Percentiles rank a stretch among this genome's conserved stretches.
Conservation (phyloP, 2,113 vertebrate species). For the Sinosuthora webbiana region DNA sequence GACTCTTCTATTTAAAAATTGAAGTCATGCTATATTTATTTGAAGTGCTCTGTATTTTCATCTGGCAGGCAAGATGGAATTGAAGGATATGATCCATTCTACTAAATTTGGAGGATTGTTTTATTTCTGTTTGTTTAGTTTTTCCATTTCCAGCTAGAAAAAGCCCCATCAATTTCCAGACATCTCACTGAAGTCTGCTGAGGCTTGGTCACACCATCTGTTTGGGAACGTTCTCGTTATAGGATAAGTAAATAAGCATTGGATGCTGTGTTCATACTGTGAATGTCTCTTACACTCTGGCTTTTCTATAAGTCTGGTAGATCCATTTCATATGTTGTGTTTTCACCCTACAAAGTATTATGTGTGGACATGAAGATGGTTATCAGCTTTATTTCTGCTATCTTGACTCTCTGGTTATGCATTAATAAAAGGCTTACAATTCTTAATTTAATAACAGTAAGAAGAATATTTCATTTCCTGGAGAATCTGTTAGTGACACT, state of each 20-base stretch:
- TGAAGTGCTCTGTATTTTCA: neutral
- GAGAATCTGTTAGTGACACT: neutral
- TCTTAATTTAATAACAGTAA: neutral
- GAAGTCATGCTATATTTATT: neutral
- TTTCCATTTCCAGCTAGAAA: neutral
- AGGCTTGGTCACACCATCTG: neutral
- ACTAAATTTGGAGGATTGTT: neutral
- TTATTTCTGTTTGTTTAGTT: neutral
- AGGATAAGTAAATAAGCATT: neutral
- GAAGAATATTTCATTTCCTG: neutral
- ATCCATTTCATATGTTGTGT: neutral
- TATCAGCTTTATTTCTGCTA: neutral
- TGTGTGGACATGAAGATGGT: neutral
- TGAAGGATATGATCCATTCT: neutral
- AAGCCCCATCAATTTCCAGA: neutral
- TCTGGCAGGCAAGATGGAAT: neutral
- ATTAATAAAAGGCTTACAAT: neutral
- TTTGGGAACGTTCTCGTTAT: neutral
- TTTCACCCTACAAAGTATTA: neutral
- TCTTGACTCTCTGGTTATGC: neutral
- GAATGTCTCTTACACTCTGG: neutral
- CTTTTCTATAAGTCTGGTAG: neutral
- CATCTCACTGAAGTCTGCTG: neutral
- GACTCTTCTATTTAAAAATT: neutral
- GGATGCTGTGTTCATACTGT: neutral